phyloP scores from a whole-genome alignment of 2,797 vertebrate genomes.

The Tangara arthus region DNA sequence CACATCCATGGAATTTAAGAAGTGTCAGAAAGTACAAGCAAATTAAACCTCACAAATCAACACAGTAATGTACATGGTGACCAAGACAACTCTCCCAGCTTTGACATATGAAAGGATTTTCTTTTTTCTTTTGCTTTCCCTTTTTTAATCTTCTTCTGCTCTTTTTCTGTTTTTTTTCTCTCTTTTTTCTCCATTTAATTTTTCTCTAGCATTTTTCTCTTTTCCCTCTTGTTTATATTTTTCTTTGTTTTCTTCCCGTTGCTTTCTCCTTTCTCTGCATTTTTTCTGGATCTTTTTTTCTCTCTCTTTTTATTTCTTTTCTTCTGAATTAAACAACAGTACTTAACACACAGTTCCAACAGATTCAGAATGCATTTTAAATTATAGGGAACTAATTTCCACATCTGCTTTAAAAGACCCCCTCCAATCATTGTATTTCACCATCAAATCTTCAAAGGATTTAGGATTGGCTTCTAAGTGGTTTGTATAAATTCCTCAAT shows the following conservation, averaged over 20 bases:
- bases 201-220: neutral
- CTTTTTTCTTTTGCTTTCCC: neutral
- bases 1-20: slow-evolving; percentile 11
- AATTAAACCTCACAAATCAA: slow-evolving; percentile 7
- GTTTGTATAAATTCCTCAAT: slow-evolving; percentile 15
- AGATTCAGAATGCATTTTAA: neutral
- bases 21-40: slow-evolving; percentile 14
- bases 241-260: neutral
- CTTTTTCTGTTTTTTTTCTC: neutral
- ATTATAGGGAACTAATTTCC: neutral
- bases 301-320: neutral
- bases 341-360: neutral
- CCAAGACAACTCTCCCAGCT: neutral
- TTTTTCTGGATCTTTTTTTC: neutral
- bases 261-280: neutral
- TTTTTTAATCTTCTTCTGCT: neutral
- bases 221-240: neutral
- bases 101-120: neutral
- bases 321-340: neutral
- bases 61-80: neutral
- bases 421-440: slow-evolving; percentile 4
- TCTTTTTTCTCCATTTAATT: neutral
- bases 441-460: slow-evolving; percentile 19
- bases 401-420: neutral
- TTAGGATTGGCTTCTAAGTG: neutral